phyloP scores from a whole-genome alignment of 2,113 vertebrate species.

The Oreotrochilus melanogaster region DNA sequence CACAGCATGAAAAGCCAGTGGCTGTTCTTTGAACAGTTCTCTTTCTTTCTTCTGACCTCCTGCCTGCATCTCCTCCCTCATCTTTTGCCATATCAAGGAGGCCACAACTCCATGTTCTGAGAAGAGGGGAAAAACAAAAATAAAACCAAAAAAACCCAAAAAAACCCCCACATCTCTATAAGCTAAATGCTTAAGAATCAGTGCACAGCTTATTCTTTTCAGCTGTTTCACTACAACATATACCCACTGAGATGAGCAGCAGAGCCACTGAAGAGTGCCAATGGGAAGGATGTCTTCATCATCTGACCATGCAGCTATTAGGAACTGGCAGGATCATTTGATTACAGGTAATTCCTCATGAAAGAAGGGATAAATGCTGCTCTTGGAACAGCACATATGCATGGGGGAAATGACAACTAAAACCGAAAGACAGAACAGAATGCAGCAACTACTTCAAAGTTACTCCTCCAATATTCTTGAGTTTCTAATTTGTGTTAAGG shows the following conservation, averaged over 20 bases:
- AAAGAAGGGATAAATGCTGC: rapidly evolving
- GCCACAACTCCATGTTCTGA: not conserved
- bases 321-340: not conserved
- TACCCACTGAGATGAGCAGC: not conserved
- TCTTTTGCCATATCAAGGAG: not conserved
- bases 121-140: no score
- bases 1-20: not conserved
- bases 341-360: not conserved
- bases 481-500: not conserved
- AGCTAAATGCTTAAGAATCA: not conserved
- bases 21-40: not conserved
- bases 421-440: not conserved
- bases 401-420: not conserved
- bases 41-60: not conserved
- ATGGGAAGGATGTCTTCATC: not conserved
- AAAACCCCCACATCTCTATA: not conserved
- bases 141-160: no score
- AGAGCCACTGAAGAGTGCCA: not conserved
- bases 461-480: not conserved
- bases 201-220: not conserved
- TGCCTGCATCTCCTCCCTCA: not conserved
- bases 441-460: not conserved
- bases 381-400: not conserved
- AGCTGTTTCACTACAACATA: not conserved
- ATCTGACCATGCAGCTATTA: not conserved